Evolutionary conservation across 2,797 vertebrate genomes (phyloP), one percentile per base, ranked within the genome.

Genomic region (Anableps anableps): DNA sequence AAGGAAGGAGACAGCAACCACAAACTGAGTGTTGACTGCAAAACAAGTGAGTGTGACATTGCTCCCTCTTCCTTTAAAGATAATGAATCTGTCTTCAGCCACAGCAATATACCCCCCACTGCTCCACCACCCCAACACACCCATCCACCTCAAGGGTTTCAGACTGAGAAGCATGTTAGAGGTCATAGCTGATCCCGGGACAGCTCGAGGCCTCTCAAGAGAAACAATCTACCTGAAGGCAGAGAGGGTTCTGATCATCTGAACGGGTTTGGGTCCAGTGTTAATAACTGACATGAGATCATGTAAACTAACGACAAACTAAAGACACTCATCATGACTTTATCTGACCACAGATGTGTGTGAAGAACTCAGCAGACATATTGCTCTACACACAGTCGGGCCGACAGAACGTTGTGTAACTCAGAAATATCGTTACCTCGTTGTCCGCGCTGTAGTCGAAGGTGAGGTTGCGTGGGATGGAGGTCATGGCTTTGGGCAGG

Each of bases 401-500:
- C 31, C 29, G 2, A 34, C 60, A 17, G n/a, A 60, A 6, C 53
- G 10, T 26, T 13, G 11, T 13, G 53, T n/a, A 31, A 45, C 88
- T 71, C 88, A 90, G 90, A 72, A 41, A 41, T 7, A 41, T 38
- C 5, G 29, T 76, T 85, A 96, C 96, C 95, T 96, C 88, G 0
- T 94, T 95, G 84, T 93, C 88, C 0, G 80, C 23, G 86, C 82
- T 60, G 78, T 95, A 92, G 17, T 92, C 84, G 31, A 97, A 96
- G 76, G 94, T 90, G 72, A 97, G 95, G 84, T 96, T 96, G 2
- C 93, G 91, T 0, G 95, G 96, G 64, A 96, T 94, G 86, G 96
- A 96, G 13, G 94, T 95, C 92, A 95, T 92, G 34, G 95, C 96
- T 74, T 81, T 92, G 66, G 95, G 94, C 23, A 95, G 80, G 64